These are phyloP conservation scores for Chamaetylas fuelleborni DNA, from an alignment of 2,113 vertebrate species.

Conservation along the genomic window DNA sequence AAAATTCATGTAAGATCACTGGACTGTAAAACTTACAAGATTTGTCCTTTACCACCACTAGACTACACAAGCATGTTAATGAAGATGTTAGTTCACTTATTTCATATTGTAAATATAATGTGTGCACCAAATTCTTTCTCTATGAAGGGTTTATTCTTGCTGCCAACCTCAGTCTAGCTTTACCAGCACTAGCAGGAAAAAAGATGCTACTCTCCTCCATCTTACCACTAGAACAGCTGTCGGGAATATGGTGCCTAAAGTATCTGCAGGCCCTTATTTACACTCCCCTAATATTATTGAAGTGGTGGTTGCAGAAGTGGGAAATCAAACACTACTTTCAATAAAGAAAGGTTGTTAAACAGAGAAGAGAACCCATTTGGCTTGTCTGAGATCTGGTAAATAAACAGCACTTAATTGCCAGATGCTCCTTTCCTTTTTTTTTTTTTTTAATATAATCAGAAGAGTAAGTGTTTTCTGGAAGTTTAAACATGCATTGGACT, in stretches of 20 bases:
- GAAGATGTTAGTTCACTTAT: neutral
- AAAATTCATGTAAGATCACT: neutral
- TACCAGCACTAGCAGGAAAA: neutral
- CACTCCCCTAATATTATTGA: neutral
- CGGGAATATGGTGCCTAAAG: neutral
- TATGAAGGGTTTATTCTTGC: neutral
- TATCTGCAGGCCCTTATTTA: neutral
- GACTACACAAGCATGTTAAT: neutral
- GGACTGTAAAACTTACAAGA: neutral
- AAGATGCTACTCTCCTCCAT: neutral
- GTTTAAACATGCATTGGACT: neutral
- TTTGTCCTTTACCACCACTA: neutral
- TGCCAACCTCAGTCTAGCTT: neutral
- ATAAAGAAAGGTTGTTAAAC: constrained; percentile 7
- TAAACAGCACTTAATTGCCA: constrained; percentile 30
- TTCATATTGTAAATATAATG: neutral
- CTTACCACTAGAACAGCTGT: neutral
- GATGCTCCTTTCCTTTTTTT: neutral
- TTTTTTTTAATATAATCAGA: neutral
- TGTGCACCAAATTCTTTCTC: neutral
- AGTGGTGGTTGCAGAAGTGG: neutral
- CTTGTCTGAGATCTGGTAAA: constrained; percentile 18
- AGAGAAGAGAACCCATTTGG: constrained; percentile 17
- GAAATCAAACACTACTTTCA: constrained; percentile 12
- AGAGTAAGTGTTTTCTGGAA: neutral